Conservation (phyloP, 2,113 vertebrate species). For the Empidonax alnorum region DNA sequence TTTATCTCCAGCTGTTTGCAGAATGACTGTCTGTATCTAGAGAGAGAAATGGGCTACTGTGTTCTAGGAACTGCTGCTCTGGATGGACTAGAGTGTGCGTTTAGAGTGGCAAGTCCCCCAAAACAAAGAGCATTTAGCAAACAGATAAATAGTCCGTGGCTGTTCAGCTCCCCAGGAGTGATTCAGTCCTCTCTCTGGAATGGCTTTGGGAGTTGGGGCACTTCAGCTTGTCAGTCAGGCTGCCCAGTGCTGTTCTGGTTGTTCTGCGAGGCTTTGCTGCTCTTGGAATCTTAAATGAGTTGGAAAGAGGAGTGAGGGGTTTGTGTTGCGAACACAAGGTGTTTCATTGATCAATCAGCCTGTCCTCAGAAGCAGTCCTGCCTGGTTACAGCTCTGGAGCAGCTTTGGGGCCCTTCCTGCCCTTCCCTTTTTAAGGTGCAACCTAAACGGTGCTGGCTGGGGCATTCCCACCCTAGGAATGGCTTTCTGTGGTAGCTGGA, state of each 20-base stretch:
- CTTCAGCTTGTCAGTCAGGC: not conserved
- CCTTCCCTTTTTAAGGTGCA: not conserved
- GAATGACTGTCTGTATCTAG: not conserved
- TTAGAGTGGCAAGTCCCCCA: not conserved
- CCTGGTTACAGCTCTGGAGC: not conserved
- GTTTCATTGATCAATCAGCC: no score
- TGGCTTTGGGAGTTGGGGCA: not conserved
- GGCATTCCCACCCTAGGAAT: not conserved
- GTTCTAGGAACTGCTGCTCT: constrained; percentile 9
- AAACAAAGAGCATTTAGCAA: constrained; percentile 50
- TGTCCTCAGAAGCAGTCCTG: not conserved
- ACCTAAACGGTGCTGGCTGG: not conserved
- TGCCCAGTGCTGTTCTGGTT: not conserved
- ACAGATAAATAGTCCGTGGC: not conserved
- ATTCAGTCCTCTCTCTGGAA: not conserved
- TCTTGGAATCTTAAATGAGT: not conserved
- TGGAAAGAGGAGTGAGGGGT: not conserved
- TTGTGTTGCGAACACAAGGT: no score
- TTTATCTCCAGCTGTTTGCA: not conserved
- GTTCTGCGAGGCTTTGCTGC: not conserved
- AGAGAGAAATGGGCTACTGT: constrained; percentile 43
- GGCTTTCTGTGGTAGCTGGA: not conserved
- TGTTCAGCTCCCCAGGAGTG: not conserved
- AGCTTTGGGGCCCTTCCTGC: not conserved
- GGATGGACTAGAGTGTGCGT: not conserved